These are phyloP conservation scores for Oxyruncus cristatus DNA, from an alignment of 2,113 vertebrate species.

Conservation along the genomic window DNA sequence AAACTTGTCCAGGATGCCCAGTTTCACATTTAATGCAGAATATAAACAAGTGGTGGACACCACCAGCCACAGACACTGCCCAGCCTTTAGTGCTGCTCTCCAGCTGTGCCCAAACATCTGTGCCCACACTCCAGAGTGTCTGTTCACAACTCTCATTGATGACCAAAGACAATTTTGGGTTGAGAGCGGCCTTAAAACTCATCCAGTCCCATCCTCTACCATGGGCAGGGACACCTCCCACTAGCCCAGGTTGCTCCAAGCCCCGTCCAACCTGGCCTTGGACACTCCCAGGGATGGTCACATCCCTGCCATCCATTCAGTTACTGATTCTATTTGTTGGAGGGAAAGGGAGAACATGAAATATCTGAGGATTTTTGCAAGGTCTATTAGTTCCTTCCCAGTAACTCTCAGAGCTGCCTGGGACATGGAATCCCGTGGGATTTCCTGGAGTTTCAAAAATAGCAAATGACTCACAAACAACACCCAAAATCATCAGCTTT, in stretches of 20 bases:
- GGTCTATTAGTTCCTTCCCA: not conserved
- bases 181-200: not conserved
- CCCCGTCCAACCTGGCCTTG: fast-evolving
- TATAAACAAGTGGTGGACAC: not conserved
- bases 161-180: fast-evolving
- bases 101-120: not conserved
- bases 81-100: not conserved
- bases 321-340: not conserved
- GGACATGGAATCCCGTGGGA: not conserved
- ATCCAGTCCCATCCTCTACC: not conserved
- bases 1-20: not conserved
- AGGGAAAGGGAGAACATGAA: not conserved
- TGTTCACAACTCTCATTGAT: not conserved
- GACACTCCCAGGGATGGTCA: not conserved
- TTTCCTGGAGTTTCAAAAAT: not conserved
- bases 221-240: not conserved
- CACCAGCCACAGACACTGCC: not conserved
- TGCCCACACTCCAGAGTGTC: fast-evolving
- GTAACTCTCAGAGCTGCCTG: not conserved
- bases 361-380: not conserved
- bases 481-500: not conserved
- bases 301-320: not conserved
- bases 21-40: not conserved
- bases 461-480: not conserved
- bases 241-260: not conserved